Evolutionary conservation across 2,888 invertebrate species (phyloP), one percentile per base, ranked within the genome.

Genomic region (Icerya purchasi): DNA sequence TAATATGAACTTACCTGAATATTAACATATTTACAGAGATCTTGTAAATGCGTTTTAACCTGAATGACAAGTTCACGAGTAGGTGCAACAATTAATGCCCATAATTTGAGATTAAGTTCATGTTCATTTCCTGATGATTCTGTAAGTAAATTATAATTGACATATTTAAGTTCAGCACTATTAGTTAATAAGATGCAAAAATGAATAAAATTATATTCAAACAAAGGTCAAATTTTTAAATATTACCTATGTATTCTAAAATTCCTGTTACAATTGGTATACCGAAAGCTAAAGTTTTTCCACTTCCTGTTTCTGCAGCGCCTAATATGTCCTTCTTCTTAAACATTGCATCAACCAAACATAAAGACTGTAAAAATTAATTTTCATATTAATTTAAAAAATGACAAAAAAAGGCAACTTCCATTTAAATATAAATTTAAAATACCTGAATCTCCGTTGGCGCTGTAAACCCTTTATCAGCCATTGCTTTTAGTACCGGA

Each of bases 231-330:
- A n/a, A n/a, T n/a, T n/a, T n/a, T n/a, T n/a, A n/a, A n/a, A n/a
- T 5, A 58, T 58, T 19, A 61, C 61, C 1, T 63, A 56, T 22
- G 51, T 61, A 65, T 67, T 64, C 65, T 56, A 94, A 73, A 63
- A 96, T 92, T 19, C 89, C 88, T 58, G 82, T 76, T 61, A 98
- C 73, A 52, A 98, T 83, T 10, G 98, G 98, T 61, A 98, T 85
- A 0, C 90, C 94, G 75, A 97, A 98, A 0, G 97, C 97, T 57
- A 98, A 74, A 0, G 98, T 98, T 76, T 98, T 98, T 0, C 98
- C 98, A 72, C 94, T 96, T 0, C 98, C 98, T 0, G 98, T 98
- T 76, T 97, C 94, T 2, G 97, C 97, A 59, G 97, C 97, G n/a
- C 96, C 98, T 1, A 98, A 73, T 65, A 98, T 87, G 72, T 98